phyloP scores from a whole-genome alignment of 2,888 invertebrate species.

The Tachina lurida region DNA sequence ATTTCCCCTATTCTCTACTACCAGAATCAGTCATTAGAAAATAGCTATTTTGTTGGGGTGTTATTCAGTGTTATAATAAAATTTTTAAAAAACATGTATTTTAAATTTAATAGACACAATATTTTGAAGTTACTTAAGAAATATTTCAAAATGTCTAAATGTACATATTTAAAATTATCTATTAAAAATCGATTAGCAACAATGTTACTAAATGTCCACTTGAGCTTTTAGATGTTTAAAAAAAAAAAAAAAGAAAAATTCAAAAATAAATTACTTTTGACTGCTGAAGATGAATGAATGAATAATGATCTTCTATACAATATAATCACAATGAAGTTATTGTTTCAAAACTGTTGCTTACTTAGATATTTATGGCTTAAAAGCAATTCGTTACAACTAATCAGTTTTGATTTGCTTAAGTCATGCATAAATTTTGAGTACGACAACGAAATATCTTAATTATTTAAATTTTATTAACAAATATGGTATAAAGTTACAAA shows the following conservation, averaged over 20 bases:
- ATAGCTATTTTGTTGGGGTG: no score
- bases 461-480: constrained; percentile 3
- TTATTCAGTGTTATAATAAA: no score
- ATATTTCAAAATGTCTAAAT: background rate
- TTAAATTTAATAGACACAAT: no score
- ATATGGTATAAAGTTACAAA: no score
- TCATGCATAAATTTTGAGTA: constrained; percentile 24
- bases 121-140: background rate
- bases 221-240: no score
- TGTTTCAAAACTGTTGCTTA: constrained; percentile 3
- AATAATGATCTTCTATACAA: background rate
- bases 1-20: no score
- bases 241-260: background rate
- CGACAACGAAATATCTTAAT: background rate
- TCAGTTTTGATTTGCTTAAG: constrained; percentile 25
- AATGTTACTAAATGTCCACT: no score
- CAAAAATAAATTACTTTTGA: background rate
- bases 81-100: no score
- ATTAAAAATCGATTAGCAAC: background rate
- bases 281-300: background rate
- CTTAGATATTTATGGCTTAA: constrained; percentile 7
- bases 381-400: constrained; percentile 46
- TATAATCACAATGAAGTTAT: background rate
- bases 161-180: background rate
- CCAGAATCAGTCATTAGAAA: no score